Evolutionary conservation across 2,113 vertebrate genomes (phyloP).

Genomic region (Microcebus murinus): DNA sequence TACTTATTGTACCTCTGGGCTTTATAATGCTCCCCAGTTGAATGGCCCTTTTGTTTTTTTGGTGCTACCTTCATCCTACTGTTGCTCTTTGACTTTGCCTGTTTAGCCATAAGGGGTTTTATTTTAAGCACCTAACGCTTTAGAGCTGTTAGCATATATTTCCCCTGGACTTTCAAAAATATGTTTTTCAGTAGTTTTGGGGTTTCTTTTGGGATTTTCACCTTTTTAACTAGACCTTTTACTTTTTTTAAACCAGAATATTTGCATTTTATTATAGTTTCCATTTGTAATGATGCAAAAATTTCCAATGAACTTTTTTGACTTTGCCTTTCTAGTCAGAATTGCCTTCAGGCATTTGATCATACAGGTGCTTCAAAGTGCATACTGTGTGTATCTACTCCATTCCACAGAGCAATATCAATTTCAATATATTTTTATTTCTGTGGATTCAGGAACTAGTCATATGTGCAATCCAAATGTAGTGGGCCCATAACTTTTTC

Average conservation of each 20-base stretch:
- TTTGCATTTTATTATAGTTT: constrained; percentile 60
- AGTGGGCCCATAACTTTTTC: not conserved
- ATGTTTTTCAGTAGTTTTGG: constrained; percentile 10
- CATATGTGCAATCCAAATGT: not conserved
- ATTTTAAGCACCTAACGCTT: not conserved
- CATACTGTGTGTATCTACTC: not conserved
- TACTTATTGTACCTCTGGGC: not conserved
- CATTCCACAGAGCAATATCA: not conserved
- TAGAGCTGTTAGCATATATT: not conserved
- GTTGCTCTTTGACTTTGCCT: not conserved
- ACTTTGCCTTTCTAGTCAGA: constrained; percentile 52
- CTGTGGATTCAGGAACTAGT: not conserved
- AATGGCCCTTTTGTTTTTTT: not conserved
- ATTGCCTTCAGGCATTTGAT: constrained; percentile 25
- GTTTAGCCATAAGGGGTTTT: not conserved
- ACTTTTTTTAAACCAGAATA: constrained; percentile 16
- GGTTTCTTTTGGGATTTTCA: constrained; percentile 50
- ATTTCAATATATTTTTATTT: not conserved
- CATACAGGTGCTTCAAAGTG: not conserved
- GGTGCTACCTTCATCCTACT: not conserved
- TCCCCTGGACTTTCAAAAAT: constrained; percentile 41
- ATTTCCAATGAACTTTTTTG: constrained; percentile 39
- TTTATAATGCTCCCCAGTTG: not conserved
- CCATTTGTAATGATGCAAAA: constrained; percentile 6
- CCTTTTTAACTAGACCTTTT: not conserved